phyloP scores from a whole-genome alignment of 1,140 invertebrate species.

The Cryptotermes secundus region DNA sequence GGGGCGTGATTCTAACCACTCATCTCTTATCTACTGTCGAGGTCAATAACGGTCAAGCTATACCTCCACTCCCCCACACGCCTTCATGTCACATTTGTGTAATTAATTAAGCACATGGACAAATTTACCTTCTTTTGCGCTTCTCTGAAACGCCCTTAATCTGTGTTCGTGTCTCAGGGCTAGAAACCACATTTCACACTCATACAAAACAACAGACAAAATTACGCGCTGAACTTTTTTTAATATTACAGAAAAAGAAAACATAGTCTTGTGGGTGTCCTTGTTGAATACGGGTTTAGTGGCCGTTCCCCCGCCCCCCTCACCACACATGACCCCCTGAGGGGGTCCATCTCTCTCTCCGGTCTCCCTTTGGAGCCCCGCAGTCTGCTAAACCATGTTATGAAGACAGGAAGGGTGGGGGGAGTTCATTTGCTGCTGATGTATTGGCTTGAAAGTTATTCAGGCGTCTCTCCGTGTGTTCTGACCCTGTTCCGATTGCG shows the following conservation, averaged over 20 bases:
- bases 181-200: too few relatives aligned
- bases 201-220: too few relatives aligned
- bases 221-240: neutral
- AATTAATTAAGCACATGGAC: too few relatives aligned
- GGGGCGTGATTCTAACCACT: too few relatives aligned
- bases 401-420: neutral
- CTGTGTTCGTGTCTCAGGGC: too few relatives aligned
- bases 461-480: neutral
- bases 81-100: too few relatives aligned
- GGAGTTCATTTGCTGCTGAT: neutral
- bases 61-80: too few relatives aligned
- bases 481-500: neutral
- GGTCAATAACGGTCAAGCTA: too few relatives aligned
- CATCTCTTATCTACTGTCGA: too few relatives aligned
- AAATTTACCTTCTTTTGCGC: too few relatives aligned
- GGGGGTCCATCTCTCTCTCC: conserved; percentile 6
- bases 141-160: too few relatives aligned
- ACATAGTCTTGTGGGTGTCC: neutral
- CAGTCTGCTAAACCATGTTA: conserved; percentile 1
- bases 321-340: neutral
- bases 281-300: conserved; percentile 11
- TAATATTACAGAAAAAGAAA: neutral
- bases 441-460: conserved; percentile 7
- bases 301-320: neutral
- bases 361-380: conserved; percentile 7